A percentile compares a stretch with the other conserved stretches of the same genome.
These are phyloP conservation scores for Rhagologus leucostigma DNA, from an alignment of 2,113 vertebrate species.

Conservation along the genomic window DNA sequence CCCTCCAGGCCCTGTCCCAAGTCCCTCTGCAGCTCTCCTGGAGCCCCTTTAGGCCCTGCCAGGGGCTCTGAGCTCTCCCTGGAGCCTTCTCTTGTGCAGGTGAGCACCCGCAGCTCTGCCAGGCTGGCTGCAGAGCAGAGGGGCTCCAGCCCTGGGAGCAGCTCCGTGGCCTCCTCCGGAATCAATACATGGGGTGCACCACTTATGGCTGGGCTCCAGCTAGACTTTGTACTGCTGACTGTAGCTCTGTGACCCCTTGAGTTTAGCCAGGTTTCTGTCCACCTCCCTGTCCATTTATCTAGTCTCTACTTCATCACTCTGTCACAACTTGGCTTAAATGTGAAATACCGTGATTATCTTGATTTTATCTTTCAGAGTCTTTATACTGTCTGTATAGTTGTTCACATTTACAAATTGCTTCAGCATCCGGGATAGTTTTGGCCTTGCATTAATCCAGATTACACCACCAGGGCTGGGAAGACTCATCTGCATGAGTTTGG, in stretches of 20 bases:
- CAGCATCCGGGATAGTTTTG: background rate
- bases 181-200: background rate
- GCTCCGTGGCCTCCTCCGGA: fast-evolving
- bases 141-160: background rate
- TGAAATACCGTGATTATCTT: background rate
- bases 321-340: background rate
- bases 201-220: background rate
- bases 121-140: background rate
- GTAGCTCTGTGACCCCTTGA: background rate
- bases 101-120: background rate
- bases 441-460: background rate
- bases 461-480: background rate
- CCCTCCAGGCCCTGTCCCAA: background rate
- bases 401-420: background rate
- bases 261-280: background rate
- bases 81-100: background rate
- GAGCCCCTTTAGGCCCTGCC: background rate
- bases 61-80: background rate
- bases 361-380: background rate
- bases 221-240: background rate
- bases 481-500: background rate
- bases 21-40: background rate
- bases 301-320: background rate
- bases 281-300: background rate
- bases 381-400: background rate